Conservation (phyloP, 2,797 vertebrate genomes). For the Chelidonichthys spinosus region DNA sequence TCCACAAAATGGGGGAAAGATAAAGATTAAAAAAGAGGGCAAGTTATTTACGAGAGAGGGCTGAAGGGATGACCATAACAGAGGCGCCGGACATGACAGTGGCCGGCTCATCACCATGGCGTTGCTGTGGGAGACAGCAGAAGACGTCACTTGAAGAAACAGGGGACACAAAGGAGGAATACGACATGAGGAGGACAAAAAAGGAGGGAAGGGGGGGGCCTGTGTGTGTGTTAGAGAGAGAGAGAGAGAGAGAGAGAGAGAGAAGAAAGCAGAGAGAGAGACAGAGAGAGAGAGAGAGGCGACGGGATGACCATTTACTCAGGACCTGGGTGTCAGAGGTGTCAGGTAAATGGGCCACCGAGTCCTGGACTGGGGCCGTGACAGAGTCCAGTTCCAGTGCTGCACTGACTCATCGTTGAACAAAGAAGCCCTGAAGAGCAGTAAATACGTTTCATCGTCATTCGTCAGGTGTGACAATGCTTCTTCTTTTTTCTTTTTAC, state of each 20-base stretch:
- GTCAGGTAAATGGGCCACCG: conserved; percentile 58
- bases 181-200: conserved; percentile 69
- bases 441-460: conserved; percentile 37
- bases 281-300: neutral
- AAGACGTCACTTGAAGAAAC: conserved; percentile 84
- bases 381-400: conserved; percentile 49
- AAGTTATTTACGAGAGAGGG: conserved; percentile 85
- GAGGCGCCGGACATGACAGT: conserved; percentile 85
- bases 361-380: conserved; percentile 19
- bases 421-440: conserved; percentile 23
- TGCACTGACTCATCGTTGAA: conserved; percentile 46
- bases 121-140: conserved; percentile 84
- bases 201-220: conserved; percentile 54
- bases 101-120: conserved; percentile 83
- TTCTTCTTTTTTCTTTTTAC: neutral
- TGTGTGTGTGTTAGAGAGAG: conserved; percentile 6
- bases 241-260: neutral
- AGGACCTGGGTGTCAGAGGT: conserved; percentile 64
- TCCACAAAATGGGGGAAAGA: conserved; percentile 71
- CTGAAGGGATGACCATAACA: conserved; percentile 81
- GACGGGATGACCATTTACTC: conserved; percentile 51
- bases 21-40: conserved; percentile 71
- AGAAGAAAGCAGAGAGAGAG: neutral
- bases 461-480: conserved; percentile 6
- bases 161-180: conserved; percentile 81